Conservation (phyloP, 92 coral and sea anemone species). For the Actinostola sp. region DNA sequence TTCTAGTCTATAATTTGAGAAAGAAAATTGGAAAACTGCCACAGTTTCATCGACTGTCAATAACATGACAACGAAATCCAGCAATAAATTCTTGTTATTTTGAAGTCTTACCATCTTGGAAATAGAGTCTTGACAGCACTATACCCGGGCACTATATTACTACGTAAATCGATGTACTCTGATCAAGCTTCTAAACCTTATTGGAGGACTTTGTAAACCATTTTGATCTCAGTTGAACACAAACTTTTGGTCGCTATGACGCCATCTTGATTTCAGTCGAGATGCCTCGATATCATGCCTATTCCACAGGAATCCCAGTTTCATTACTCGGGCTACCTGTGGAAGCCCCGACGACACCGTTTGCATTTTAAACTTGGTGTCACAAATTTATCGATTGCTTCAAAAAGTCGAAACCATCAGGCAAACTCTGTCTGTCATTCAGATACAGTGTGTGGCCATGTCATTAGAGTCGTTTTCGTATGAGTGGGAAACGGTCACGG, state of each 20-base stretch:
- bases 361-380: too few species aligned
- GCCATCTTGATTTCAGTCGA: constrained; percentile 59
- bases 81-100: background rate
- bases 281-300: constrained; percentile 42
- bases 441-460: too few species aligned
- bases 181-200: background rate
- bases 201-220: background rate
- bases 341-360: too few species aligned
- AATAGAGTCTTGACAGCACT: background rate
- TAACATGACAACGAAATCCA: constrained; percentile 10
- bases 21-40: background rate
- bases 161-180: background rate
- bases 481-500: too few species aligned
- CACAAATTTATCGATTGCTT: too few species aligned
- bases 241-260: constrained; percentile 77
- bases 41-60: background rate
- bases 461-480: too few species aligned
- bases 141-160: too few species aligned
- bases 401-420: too few species aligned
- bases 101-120: constrained; percentile 63
- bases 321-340: too few species aligned
- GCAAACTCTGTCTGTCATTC: too few species aligned
- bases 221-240: constrained; percentile 4
- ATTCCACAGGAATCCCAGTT: constrained; percentile 26
- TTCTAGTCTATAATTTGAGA: background rate